Conservation (phyloP, 2,113 vertebrate species). For the Oryzias melastigma region DNA sequence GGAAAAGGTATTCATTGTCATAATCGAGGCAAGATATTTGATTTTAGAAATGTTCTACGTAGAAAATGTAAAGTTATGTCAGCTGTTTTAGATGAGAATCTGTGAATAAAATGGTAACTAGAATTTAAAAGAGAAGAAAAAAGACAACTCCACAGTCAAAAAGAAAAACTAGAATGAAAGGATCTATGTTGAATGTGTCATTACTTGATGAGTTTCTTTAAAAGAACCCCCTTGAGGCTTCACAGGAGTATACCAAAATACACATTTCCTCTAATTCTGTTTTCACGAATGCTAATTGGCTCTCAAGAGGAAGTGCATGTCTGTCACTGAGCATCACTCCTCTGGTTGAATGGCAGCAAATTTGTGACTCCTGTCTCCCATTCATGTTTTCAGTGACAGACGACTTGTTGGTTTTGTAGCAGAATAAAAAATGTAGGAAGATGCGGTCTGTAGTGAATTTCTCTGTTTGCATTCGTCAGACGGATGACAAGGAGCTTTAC, state of each 20-base stretch:
- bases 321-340: slow-evolving; percentile 4
- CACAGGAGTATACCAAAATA: not conserved
- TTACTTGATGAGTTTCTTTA: not conserved
- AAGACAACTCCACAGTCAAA: too few relatives aligned
- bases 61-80: too few relatives aligned
- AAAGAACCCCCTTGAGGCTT: not conserved
- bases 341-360: slow-evolving; percentile 12
- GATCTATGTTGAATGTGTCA: too few relatives aligned
- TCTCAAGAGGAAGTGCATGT: slow-evolving; percentile 2
- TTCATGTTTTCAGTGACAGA: slow-evolving; percentile 16
- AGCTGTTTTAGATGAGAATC: too few relatives aligned
- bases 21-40: too few relatives aligned
- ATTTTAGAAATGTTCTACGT: too few relatives aligned
- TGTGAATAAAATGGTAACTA: too few relatives aligned
- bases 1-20: too few relatives aligned
- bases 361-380: slow-evolving; percentile 8
- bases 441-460: slow-evolving; percentile 3
- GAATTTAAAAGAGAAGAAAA: too few relatives aligned
- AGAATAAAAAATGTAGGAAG: slow-evolving; percentile 27
- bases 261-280: not conserved
- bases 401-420: slow-evolving; percentile 17
- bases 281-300: slow-evolving; percentile 13
- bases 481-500: slow-evolving; percentile 37
- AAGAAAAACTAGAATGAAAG: too few relatives aligned
- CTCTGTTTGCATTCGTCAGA: slow-evolving; percentile 27